phyloP scores from a whole-genome alignment of 1,140 invertebrate genomes.

The Temnothorax longispinosus region DNA sequence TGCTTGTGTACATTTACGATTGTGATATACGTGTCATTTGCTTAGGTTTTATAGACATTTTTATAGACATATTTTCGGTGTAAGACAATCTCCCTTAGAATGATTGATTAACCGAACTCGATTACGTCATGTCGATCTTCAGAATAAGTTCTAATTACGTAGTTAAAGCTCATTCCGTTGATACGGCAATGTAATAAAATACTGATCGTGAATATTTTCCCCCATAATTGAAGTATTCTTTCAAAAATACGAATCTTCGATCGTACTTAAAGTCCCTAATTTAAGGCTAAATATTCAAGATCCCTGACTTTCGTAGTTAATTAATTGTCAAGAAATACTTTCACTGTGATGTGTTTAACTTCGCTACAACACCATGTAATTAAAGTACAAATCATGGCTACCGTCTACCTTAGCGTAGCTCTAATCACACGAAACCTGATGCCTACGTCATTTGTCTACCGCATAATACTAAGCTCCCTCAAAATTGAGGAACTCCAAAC shows the following conservation, averaged over 20 bases:
- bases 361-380: neutral
- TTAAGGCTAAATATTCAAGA: neutral
- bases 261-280: neutral
- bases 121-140: neutral
- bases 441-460: conserved; percentile 36
- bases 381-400: conserved; percentile 27
- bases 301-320: neutral
- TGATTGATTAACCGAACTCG: neutral
- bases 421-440: conserved; percentile 42
- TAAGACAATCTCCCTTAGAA: neutral
- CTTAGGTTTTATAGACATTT: neutral
- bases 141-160: neutral
- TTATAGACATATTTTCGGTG: neutral
- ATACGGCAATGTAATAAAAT: neutral
- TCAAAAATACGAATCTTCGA: neutral
- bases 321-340: neutral
- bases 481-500: conserved; percentile 32
- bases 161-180: neutral
- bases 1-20: neutral
- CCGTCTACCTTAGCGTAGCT: conserved; percentile 17
- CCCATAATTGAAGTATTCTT: neutral
- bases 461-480: conserved; percentile 45
- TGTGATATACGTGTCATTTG: neutral
- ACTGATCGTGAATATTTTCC: neutral
- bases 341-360: neutral